Evolutionary conservation across 2,888 invertebrate species (phyloP), one percentile per base, ranked within the genome.

Genomic region (Dorcus hopei): DNA sequence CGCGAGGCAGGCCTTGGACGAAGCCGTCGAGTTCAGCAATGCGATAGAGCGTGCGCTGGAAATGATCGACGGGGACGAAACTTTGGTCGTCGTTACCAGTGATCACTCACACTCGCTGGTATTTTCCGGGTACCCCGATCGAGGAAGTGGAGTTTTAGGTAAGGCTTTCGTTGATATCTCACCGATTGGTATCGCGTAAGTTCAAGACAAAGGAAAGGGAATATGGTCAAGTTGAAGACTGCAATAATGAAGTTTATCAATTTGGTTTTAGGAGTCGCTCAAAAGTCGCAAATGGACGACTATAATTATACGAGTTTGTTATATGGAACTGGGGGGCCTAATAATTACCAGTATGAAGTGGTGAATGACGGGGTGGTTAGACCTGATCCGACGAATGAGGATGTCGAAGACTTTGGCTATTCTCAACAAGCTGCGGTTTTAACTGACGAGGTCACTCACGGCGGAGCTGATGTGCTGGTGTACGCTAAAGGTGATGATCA

Each of bases 381-480:
- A 58, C 74, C 76, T n/a, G 85, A 89, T 76, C 90, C 91, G 0
- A 80, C 80, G 0, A 67, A 70, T 1, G 80, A 82, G 0, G 81
- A 91, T 58, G 88, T 86, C 0, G 81, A 80, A 11, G 82, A 82
- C 60, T 89, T 84, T 71, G 81, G 83, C 41, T 92, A 91, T 70
- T 83, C 86, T 38, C 91, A 91, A 72, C 87, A 89, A 64, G 87
- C 91, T 0, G 85, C 83, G 0, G 84, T 91, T 39, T 81, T 84
- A 62, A 82, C 87, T 3, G 84, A 87, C 65, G 91, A 92, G 74
- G 91, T 89, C 69, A 83, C 86, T 39, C 93, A 94, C 66, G 89
- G 91, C 0, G 93, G 93, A 0, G 90, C 91, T 14, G 95, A 96
- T 76, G 95, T 95, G 0, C 81, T 87, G 1, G 84, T 95, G 53